Evolutionary conservation across 1,140 invertebrate genomes (phyloP).

Genomic region (Linepithema humile): DNA sequence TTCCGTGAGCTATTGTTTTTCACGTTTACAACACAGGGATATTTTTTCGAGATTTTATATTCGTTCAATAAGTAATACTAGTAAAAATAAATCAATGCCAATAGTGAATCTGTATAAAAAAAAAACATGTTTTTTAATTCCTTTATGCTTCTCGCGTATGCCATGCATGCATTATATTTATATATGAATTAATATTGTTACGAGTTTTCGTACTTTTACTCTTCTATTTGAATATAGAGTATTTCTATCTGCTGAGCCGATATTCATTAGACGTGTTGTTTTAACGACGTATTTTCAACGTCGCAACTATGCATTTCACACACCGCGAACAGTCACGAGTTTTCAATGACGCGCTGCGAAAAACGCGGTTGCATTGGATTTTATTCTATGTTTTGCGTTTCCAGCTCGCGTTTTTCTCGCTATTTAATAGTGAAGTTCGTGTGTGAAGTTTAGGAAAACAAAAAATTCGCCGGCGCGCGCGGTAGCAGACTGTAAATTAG

Average conservation of each 20-base stretch:
- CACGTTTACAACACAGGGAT: neutral
- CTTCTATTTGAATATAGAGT: neutral
- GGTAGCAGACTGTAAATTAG: neutral
- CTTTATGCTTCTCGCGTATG: neutral
- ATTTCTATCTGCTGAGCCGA: conserved; percentile 16
- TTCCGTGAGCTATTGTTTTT: neutral
- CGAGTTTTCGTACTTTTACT: conserved; percentile 13
- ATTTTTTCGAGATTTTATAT: no score
- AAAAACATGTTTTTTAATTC: neutral
- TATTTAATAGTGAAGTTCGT: neutral
- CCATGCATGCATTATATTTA: neutral
- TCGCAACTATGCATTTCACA: neutral
- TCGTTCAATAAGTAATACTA: no score
- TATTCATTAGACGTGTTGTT: conserved; percentile 46
- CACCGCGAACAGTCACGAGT: neutral
- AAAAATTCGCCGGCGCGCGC: neutral
- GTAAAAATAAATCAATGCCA: neutral
- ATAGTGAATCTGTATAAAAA: neutral
- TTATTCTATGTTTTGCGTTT: conserved; percentile 14
- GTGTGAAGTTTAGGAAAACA: conserved; percentile 14
- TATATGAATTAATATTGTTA: neutral
- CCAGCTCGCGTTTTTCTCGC: neutral
- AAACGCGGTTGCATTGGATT: conserved; percentile 23
- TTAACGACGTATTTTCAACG: conserved; percentile 42
- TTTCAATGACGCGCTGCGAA: neutral